phyloP scores from a whole-genome alignment of 92 coral and sea anemone genomes.

The Phymanthus crucifer region DNA sequence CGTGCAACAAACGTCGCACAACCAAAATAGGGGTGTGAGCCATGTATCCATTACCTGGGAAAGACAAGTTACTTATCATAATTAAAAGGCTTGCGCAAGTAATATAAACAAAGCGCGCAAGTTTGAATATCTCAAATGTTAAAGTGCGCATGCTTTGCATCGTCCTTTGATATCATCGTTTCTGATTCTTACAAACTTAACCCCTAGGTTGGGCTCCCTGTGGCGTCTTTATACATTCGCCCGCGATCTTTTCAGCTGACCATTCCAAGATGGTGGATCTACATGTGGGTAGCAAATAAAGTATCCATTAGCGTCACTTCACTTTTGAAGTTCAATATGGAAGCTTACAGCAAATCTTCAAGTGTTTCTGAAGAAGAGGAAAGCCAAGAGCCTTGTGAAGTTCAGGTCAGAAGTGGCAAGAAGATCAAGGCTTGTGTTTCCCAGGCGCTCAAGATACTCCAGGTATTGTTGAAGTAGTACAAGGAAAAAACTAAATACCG shows the following conservation, averaged over 20 bases:
- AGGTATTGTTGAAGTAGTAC: constrained; percentile 42
- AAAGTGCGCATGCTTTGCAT: too few relatives aligned
- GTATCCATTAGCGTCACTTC: background rate
- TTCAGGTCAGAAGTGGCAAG: constrained; percentile 87
- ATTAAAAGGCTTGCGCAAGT: too few relatives aligned
- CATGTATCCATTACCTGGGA: too few relatives aligned
- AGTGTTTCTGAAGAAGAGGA: constrained; percentile 44
- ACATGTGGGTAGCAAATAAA: background rate
- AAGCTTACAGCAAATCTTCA: constrained; percentile 62
- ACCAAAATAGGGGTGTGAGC: too few relatives aligned
- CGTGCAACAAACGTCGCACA: too few relatives aligned
- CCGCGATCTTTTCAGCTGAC: background rate
- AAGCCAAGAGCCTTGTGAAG: constrained; percentile 57
- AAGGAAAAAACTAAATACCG: background rate
- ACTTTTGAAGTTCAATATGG: constrained; percentile 49
- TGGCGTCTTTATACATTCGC: background rate
- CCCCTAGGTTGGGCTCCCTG: background rate
- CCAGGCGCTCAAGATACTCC: constrained; percentile 68
- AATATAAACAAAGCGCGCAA: too few relatives aligned
- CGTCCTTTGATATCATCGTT: too few relatives aligned
- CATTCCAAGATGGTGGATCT: constrained; percentile 3
- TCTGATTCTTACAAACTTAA: too few relatives aligned
- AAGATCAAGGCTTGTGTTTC: constrained; percentile 79
- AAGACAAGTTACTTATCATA: too few relatives aligned
- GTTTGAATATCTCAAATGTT: too few relatives aligned